Percentiles rank a stretch among this genome's conserved stretches.
These are phyloP conservation scores for Linnaemya tessellans DNA, from an alignment of 2,888 invertebrate genomes.

Conservation along the genomic window DNA sequence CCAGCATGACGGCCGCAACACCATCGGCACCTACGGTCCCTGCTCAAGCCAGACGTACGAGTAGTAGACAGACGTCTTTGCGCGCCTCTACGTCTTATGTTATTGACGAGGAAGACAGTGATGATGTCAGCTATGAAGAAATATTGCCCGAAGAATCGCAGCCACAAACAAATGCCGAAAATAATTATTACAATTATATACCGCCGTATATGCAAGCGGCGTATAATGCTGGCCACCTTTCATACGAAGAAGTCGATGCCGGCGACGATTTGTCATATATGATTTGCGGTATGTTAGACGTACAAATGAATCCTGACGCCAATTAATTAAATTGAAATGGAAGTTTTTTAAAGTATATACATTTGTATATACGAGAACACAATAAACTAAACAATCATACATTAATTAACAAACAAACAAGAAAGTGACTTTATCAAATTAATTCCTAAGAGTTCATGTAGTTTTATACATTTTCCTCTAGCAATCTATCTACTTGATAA, in stretches of 20 bases:
- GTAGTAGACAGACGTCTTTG: constrained; percentile 1
- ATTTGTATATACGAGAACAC: no score
- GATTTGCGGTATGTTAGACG: constrained; percentile 79
- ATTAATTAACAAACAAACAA: constrained; percentile 14
- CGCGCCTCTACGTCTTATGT: constrained; percentile 15
- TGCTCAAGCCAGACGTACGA: not conserved
- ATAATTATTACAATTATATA: constrained; percentile 66
- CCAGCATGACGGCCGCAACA: constrained; percentile 34
- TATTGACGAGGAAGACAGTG: constrained; percentile 46
- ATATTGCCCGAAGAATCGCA: constrained; percentile 24
- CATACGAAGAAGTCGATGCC: constrained; percentile 68
- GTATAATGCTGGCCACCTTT: constrained; percentile 48
- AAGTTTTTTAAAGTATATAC: constrained; percentile 7
- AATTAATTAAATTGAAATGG: constrained; percentile 14
- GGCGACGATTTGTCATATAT: constrained; percentile 77
- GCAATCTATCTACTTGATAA: constrained; percentile 23
- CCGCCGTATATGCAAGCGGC: constrained; percentile 66
- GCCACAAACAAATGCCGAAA: constrained; percentile 38
- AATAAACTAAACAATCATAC: constrained; percentile 27
- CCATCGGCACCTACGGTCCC: not conserved
- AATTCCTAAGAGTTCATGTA: constrained; percentile 62
- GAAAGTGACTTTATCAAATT: constrained; percentile 50
- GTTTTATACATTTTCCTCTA: constrained; percentile 66
- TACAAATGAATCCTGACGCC: constrained; percentile 72
- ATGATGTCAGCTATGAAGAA: constrained; percentile 36